phyloP scores from a whole-genome alignment of 2,113 vertebrate genomes.

The Hepsetus odoe region DNA sequence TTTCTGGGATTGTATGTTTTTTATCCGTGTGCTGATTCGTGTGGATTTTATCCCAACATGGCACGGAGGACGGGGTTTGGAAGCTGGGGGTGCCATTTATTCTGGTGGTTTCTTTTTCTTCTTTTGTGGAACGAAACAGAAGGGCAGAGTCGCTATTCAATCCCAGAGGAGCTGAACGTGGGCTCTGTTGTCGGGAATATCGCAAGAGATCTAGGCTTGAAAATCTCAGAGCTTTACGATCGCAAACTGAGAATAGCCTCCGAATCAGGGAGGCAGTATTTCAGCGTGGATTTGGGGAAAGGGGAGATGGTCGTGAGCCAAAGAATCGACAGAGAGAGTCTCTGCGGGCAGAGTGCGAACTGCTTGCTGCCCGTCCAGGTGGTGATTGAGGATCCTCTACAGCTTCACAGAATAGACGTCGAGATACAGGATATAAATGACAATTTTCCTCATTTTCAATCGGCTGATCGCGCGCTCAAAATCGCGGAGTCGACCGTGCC shows the following conservation, averaged over 20 bases:
- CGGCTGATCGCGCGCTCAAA: conserved; percentile 69
- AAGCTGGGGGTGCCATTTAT: conserved; percentile 53
- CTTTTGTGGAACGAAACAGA: conserved; percentile 59
- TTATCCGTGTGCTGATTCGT: conserved; percentile 23
- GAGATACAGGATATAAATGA: conserved; percentile 80
- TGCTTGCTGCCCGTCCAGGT: conserved; percentile 60
- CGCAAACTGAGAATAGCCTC: conserved; percentile 62
- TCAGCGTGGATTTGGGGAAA: conserved; percentile 54
- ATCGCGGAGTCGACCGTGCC: conserved; percentile 79
- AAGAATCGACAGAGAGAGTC: conserved; percentile 24
- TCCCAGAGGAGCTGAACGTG: conserved; percentile 58
- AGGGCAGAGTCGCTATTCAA: conserved; percentile 59
- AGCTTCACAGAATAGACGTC: conserved; percentile 75
- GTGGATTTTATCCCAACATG: conserved; percentile 36
- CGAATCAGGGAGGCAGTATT: conserved; percentile 50
- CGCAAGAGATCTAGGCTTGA: conserved; percentile 60
- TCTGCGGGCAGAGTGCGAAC: conserved; percentile 39
- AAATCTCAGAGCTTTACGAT: conserved; percentile 51
- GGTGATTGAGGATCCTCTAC: conserved; percentile 73
- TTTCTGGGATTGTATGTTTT: conserved; percentile 13
- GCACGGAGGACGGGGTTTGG: conserved; percentile 26
- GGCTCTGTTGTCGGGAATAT: conserved; percentile 60
- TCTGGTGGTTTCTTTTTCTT: conserved; percentile 54
- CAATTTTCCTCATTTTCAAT: conserved; percentile 75
- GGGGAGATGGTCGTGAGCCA: conserved; percentile 51